phyloP scores from a whole-genome alignment of 2,113 vertebrate genomes.

The Rhagologus leucostigma region DNA sequence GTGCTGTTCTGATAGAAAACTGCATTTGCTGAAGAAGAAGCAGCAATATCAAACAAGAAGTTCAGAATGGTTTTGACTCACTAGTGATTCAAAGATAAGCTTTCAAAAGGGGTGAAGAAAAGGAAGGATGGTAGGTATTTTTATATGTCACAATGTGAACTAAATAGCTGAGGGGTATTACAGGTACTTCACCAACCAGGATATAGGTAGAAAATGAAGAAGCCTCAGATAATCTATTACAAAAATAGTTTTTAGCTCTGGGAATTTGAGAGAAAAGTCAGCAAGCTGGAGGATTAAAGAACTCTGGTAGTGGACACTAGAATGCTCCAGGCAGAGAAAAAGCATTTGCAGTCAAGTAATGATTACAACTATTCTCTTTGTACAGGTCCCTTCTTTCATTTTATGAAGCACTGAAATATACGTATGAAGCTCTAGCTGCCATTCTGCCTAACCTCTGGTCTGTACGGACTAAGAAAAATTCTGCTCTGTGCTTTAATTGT shows the following conservation, averaged over 20 bases:
- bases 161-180: background rate
- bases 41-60: background rate
- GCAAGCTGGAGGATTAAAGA: background rate
- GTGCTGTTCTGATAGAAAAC: background rate
- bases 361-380: background rate
- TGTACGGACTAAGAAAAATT: background rate
- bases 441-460: background rate
- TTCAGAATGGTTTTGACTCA: background rate
- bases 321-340: slow-evolving; percentile 6
- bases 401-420: background rate
- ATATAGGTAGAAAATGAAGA: background rate
- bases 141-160: background rate
- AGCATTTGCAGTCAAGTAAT: background rate
- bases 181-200: background rate
- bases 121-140: background rate
- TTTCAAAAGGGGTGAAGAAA: background rate
- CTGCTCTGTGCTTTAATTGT: background rate
- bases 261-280: background rate
- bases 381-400: background rate
- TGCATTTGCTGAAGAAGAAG: background rate
- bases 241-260: background rate
- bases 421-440: background rate
- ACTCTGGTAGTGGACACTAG: background rate
- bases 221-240: background rate
- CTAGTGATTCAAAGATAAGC: background rate